Base-by-base conservation (phyloP, 2,113 vertebrate genomes). In the Gorilla gorilla region DNA sequence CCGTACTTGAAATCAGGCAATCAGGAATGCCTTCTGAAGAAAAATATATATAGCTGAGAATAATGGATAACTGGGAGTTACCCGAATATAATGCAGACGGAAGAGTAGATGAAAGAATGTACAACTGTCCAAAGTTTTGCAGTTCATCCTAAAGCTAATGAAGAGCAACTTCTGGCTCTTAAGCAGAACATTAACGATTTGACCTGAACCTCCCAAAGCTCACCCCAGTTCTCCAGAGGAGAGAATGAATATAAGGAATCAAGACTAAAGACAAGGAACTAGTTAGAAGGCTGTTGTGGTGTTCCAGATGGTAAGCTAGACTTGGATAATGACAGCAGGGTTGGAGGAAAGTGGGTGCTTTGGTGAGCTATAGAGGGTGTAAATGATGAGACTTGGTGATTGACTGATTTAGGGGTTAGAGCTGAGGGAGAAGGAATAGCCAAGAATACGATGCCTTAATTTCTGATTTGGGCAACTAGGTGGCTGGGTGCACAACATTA, bases 31-130 rank as follows among this genome's bases (percentile, higher is more conserved):
- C 73, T 94, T 55, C 76, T 87, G 76, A 66, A 88, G 18, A 22
- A 86, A 90, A 48, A 57, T 22, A 20, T 5, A 3, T 18, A 5
- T 32, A 32, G 6, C 32, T 89, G 20, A 88, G 72, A 81, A 35
- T 40, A 81, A 87, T 70, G 1, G 14, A 35, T 59, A 70, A 79
- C 43, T 22, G 35, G 27, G n/a, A 52, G 11, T 45, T 61, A 68
- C 43, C 27, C n/a, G 73, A 81, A 45, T 8, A 68, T 1, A 79
- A n/a, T 3, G 3, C 48, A 18, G 8, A 16, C 1, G 0, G 38
- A 55, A 50, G 25, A 75, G n/a, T 22, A 80, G n/a, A 61, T 5
- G 59, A 85, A 66, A 76, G 78, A 61, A 38, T 3, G 1, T 25
- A 43, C 5, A 13, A 1, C 2, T 70, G 35, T 73, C 50, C 72